Evolutionary conservation across 2,888 invertebrate species (phyloP), one percentile per base, ranked within the genome.

Genomic region (Unio delphinus): DNA sequence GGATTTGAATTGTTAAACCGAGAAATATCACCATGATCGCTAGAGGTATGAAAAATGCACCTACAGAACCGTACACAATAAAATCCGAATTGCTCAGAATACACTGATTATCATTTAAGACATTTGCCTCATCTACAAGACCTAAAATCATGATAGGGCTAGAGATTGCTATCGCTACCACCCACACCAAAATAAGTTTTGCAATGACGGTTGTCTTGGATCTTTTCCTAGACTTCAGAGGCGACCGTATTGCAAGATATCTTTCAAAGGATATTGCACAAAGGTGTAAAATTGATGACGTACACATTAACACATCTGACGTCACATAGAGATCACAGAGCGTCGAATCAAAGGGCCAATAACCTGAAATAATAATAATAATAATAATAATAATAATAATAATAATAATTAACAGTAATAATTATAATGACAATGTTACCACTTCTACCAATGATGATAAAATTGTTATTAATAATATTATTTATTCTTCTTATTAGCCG

Each of bases 1-100:
- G 91, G 56, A 98, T 92, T 71, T 95, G 93, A n/a, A 98, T 96
- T 0, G 98, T 99, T 80, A 97, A 92, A 4, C 95, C 94, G 88
- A 98, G 98, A n/a, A 97, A 97, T 72, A 96, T 92, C 86, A 97
- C 92, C 98, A 98, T 98, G 80, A 99, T 97, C 59, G 94, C 93
- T 78, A 98, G 92, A 0, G 98, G 98, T 76, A 98, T 96, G 92
- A 98, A 97, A 91, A 98, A 98, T 81, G 97, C 96, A 83, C 97
- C 94, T 83, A 98, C 95, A 67, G 97, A 97, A 56, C 98, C 98
- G 82, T 96, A 96, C 70, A 96, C 93, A 90, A 96, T 87, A 80
- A 90, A 91, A 69, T 87, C 83, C 30, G 86, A 73, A 73, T 89
- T 89, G 73, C 74, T 80, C 26, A 92, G 90, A 68, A 87, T 87